Conservation (phyloP, 2,113 vertebrate species). For the Poeciliopsis occidentalis region DNA sequence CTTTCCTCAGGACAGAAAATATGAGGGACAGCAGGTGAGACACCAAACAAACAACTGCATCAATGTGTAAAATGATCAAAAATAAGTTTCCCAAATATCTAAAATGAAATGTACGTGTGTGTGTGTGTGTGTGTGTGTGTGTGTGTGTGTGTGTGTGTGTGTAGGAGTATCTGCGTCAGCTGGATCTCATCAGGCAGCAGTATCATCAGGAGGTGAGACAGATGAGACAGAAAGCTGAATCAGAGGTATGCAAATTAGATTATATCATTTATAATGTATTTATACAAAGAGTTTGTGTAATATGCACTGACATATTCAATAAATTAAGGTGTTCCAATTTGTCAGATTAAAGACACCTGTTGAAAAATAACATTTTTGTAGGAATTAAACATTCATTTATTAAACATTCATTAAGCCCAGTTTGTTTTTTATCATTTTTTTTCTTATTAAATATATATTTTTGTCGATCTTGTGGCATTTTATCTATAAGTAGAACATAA, state of each 20-base stretch:
- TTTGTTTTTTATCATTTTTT: too few species aligned
- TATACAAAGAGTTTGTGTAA: neutral
- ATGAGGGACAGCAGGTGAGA: conserved; percentile 77
- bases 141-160: conserved; percentile 29
- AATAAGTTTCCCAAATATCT: neutral
- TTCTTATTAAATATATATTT: neutral
- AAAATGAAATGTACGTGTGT: conserved; percentile 28
- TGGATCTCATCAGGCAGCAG: conserved; percentile 86
- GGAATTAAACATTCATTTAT: neutral
- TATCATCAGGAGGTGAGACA: conserved; percentile 84
- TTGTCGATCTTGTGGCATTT: neutral
- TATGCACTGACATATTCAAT: neutral
- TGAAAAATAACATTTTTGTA: neutral
- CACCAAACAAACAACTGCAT: too few species aligned
- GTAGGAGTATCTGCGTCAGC: conserved; percentile 87
- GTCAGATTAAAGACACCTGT: too few species aligned
- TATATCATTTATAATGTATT: neutral
- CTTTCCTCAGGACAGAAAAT: conserved; percentile 55
- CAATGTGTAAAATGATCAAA: neutral
- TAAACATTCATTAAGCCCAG: neutral
- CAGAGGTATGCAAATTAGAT: conserved; percentile 73
- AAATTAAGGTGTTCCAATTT: neutral
- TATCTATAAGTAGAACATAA: neutral
- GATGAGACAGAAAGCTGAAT: conserved; percentile 79
- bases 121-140: conserved; percentile 36